Evolutionary conservation across 2,797 vertebrate species (phyloP).

Genomic region (Trematomus bernacchii): DNA sequence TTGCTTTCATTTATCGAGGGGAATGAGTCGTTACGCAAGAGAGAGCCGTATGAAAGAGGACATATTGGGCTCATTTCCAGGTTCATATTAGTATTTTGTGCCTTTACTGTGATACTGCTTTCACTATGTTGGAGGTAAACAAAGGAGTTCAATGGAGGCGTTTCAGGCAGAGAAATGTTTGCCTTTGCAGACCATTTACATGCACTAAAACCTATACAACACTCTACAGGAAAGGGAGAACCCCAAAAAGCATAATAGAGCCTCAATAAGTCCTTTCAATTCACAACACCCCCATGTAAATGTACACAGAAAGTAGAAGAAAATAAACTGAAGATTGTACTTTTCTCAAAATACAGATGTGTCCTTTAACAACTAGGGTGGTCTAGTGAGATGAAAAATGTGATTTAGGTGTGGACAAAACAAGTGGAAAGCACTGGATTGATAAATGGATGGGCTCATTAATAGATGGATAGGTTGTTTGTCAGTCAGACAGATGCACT

Average conservation of each 20-base stretch:
- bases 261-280: background rate
- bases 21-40: slow-evolving; percentile 1
- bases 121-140: too few relatives aligned
- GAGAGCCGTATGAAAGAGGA: background rate
- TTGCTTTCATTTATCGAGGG: slow-evolving; percentile 22
- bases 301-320: background rate
- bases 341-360: background rate
- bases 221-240: too few relatives aligned
- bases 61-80: too few relatives aligned
- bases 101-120: too few relatives aligned
- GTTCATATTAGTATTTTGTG: too few relatives aligned
- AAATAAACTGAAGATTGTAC: background rate
- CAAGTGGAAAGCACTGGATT: slow-evolving; percentile 39
- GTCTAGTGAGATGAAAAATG: slow-evolving; percentile 25
- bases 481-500: slow-evolving; percentile 53
- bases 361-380: background rate
- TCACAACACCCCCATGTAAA: slow-evolving; percentile 12
- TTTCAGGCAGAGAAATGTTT: too few relatives aligned
- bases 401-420: slow-evolving; percentile 49
- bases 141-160: too few relatives aligned
- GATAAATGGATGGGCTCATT: slow-evolving; percentile 54
- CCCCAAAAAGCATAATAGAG: too few relatives aligned
- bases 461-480: slow-evolving; percentile 49
- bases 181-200: too few relatives aligned
- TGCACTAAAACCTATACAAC: too few relatives aligned